These are phyloP conservation scores for Galeopsomyia nigrocyanea DNA, from an alignment of 2,888 invertebrate genomes.

Conservation along the genomic window DNA sequence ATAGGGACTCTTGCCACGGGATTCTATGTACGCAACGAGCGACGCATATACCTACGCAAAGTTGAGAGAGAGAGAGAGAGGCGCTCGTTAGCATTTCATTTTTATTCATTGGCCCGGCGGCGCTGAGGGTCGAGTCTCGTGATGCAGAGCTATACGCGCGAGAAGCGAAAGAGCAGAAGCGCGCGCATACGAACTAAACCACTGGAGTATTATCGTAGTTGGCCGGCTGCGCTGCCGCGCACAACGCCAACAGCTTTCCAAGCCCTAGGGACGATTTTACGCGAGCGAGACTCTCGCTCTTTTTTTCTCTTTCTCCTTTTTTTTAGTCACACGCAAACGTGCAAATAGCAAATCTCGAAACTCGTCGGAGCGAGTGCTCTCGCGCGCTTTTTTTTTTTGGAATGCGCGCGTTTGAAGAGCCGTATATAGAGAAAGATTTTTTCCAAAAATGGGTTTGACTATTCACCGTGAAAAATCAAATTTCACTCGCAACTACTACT, in stretches of 20 bases:
- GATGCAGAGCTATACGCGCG: not conserved
- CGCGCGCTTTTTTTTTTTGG: not conserved
- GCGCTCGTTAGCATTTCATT: conserved; percentile 62
- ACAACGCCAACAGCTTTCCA: conserved; percentile 1
- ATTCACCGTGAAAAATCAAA: too few relatives aligned
- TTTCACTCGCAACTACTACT: too few relatives aligned
- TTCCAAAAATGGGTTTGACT: too few relatives aligned
- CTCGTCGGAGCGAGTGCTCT: conserved; percentile 4
- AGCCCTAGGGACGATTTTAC: conserved; percentile 34
- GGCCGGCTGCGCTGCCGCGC: not conserved
- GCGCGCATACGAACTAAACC: conserved; percentile 29
- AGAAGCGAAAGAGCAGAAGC: conserved; percentile 10
- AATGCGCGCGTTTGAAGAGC: not conserved
- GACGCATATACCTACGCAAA: not conserved
- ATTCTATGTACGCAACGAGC: not conserved
- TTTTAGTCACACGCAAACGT: conserved; percentile 15
- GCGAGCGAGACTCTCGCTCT: not conserved
- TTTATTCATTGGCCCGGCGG: conserved; percentile 59
- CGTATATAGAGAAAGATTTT: too few relatives aligned
- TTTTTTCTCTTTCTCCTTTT: not conserved
- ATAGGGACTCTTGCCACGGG: not conserved
- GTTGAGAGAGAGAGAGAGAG: not conserved
- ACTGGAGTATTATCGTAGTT: conserved; percentile 39
- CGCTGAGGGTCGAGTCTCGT: conserved; percentile 24
- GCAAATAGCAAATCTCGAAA: conserved; percentile 28